These are phyloP conservation scores for Thymallus thymallus DNA, from an alignment of 2,113 vertebrate species.

Conservation along the genomic window DNA sequence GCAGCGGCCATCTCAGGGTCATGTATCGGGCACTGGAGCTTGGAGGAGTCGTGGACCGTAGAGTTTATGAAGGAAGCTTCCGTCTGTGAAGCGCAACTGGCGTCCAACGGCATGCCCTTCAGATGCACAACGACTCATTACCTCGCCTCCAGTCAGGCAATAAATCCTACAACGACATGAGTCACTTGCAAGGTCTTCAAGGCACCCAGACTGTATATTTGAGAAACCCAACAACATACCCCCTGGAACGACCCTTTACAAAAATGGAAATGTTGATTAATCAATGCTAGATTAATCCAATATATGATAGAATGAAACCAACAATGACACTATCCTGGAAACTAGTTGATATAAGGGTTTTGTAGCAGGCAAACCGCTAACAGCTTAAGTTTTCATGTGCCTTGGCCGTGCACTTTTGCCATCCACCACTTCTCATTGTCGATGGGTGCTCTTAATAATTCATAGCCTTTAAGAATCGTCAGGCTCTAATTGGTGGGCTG, in stretches of 20 bases:
- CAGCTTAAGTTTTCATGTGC: slow-evolving; percentile 57
- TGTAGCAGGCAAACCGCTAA: slow-evolving; percentile 5
- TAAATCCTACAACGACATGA: slow-evolving; percentile 63
- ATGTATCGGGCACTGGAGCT: slow-evolving; percentile 37
- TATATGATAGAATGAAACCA: slow-evolving; percentile 29
- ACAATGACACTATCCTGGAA: not conserved
- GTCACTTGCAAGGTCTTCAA: slow-evolving; percentile 63
- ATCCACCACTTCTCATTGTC: slow-evolving; percentile 45
- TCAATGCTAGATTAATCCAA: slow-evolving; percentile 32
- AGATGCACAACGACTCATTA: slow-evolving; percentile 71
- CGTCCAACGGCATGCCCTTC: slow-evolving; percentile 58
- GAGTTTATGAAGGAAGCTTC: slow-evolving; percentile 58
- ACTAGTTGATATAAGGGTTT: slow-evolving; percentile 28
- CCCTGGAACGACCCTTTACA: not conserved
- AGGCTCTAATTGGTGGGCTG: slow-evolving; percentile 62
- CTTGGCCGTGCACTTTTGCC: slow-evolving; percentile 30
- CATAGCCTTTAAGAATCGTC: slow-evolving; percentile 56
- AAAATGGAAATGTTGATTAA: not conserved
- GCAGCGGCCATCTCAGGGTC: slow-evolving; percentile 27
- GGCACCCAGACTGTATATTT: slow-evolving; percentile 28
- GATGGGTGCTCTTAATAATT: slow-evolving; percentile 69
- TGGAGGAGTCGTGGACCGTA: slow-evolving; percentile 20
- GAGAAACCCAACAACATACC: not conserved
- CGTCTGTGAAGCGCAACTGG: slow-evolving; percentile 47
- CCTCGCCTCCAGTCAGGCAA: slow-evolving; percentile 55